Evolutionary conservation across 1,140 invertebrate genomes (phyloP).

Genomic region (Cydia amplana): DNA sequence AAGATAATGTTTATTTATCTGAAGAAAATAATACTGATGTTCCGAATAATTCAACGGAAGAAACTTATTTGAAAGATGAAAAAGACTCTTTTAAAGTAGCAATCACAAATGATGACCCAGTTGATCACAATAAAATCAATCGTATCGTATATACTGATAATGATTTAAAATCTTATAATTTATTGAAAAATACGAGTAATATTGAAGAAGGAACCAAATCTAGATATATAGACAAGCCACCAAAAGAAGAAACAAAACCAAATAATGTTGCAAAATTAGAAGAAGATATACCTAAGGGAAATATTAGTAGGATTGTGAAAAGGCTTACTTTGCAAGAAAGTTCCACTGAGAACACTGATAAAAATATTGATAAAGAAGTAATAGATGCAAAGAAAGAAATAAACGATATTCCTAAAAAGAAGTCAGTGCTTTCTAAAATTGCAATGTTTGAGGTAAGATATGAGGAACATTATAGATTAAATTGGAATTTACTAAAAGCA

Average conservation of each 20-base stretch:
- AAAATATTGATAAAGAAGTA: constrained; percentile 1
- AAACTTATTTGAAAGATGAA: too few species aligned
- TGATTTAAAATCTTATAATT: constrained; percentile 13
- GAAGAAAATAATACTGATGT: neutral
- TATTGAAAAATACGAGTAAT: neutral
- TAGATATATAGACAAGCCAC: neutral
- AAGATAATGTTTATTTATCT: neutral
- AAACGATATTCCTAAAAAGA: constrained; percentile 50
- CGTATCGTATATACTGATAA: neutral
- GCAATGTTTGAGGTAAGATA: constrained; percentile 67
- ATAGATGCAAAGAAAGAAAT: constrained; percentile 39
- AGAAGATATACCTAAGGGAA: constrained; percentile 45
- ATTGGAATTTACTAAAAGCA: too few species aligned
- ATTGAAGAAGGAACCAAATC: constrained; percentile 20
- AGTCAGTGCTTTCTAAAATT: constrained; percentile 61
- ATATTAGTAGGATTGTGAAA: constrained; percentile 52
- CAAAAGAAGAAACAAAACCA: constrained; percentile 15
- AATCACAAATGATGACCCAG: neutral
- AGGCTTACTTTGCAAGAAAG: constrained; percentile 51
- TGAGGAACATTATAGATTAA: too few species aligned
- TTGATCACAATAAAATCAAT: neutral
- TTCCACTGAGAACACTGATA: neutral
- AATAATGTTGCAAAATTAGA: constrained; percentile 34
- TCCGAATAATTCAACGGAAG: too few species aligned
- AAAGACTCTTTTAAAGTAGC: too few species aligned